These are phyloP conservation scores for Marcusenius ussheri DNA, from an alignment of 2,113 vertebrate genomes.

Conservation along the genomic window DNA sequence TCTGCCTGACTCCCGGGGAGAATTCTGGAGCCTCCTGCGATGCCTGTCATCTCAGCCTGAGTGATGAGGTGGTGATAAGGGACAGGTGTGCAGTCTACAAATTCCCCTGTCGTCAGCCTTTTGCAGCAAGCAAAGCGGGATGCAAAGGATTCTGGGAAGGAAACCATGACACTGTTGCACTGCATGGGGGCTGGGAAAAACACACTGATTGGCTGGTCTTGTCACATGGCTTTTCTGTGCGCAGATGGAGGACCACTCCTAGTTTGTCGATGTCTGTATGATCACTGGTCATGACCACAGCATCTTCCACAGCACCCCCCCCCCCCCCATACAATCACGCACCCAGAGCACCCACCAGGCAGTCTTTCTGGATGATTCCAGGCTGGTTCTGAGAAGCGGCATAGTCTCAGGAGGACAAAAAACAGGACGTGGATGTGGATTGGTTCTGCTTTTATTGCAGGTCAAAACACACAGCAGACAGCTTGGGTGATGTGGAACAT, in stretches of 20 bases:
- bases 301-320: too few relatives aligned
- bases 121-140: not conserved
- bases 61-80: slow-evolving; percentile 57
- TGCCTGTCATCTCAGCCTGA: slow-evolving; percentile 39
- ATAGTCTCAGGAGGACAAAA: not conserved
- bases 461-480: not conserved
- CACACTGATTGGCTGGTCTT: not conserved
- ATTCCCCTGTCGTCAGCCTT: slow-evolving; percentile 17
- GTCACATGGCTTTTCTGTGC: not conserved
- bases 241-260: not conserved
- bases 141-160: not conserved
- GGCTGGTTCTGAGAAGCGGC: not conserved
- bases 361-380: slow-evolving; percentile 32
- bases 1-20: slow-evolving; percentile 12
- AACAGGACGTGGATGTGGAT: not conserved
- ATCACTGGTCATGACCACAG: not conserved
- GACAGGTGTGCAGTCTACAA: slow-evolving; percentile 56
- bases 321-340: not conserved
- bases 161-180: not conserved
- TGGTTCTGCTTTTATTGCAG: not conserved
- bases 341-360: not conserved
- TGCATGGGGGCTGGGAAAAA: not conserved
- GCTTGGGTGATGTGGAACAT: not conserved
- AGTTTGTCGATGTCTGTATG: not conserved
- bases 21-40: slow-evolving; percentile 36